Percentiles rank a stretch among this genome's conserved stretches.
Evolutionary conservation across 2,797 vertebrate genomes (phyloP).

Genomic region (Enteromius thamalakanensis): DNA sequence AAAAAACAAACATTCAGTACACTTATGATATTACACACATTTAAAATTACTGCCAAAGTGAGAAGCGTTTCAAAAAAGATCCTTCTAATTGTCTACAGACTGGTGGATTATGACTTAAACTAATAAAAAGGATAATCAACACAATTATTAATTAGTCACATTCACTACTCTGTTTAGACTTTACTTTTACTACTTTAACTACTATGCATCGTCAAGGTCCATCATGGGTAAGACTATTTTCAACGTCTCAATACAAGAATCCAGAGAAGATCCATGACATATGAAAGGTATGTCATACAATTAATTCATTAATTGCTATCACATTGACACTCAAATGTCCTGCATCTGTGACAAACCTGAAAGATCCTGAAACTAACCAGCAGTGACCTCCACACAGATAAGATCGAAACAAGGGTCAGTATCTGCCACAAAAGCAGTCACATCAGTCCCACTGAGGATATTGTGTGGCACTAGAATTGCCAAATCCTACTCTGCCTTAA

Average conservation of each 20-base stretch:
- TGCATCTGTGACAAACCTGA: not conserved
- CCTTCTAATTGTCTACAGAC: not conserved
- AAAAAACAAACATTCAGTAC: not conserved
- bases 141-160: not conserved
- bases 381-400: not conserved
- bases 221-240: not conserved
- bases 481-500: conserved; percentile 20
- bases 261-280: not conserved
- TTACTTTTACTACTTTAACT: not conserved
- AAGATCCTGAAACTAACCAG: not conserved
- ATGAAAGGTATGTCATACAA: conserved; percentile 6
- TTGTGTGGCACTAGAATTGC: not conserved
- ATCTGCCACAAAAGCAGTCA: not conserved
- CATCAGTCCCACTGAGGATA: conserved; percentile 1
- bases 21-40: not conserved
- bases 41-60: not conserved
- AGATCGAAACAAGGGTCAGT: not conserved
- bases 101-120: not conserved
- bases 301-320: conserved; percentile 1
- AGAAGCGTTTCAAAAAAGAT: not conserved
- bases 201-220: not conserved
- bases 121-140: too few species aligned
- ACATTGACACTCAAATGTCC: conserved; percentile 10
- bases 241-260: not conserved
- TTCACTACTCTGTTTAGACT: not conserved